Evolutionary conservation across 2,113 vertebrate species (phyloP).

Genomic region (Egretta garzetta): DNA sequence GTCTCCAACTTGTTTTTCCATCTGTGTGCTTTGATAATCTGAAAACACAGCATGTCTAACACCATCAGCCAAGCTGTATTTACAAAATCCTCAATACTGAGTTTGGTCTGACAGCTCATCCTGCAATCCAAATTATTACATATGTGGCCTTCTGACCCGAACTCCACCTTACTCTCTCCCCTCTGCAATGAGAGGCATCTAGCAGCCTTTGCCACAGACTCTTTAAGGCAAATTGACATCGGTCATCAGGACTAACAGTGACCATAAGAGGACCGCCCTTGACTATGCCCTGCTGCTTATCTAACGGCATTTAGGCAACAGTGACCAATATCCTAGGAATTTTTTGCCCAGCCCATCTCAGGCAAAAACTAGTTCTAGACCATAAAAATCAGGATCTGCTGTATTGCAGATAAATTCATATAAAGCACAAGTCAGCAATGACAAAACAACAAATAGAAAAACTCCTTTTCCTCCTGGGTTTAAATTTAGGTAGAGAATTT

Average conservation of each 20-base stretch:
- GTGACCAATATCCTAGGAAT: neutral
- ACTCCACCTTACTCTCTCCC: neutral
- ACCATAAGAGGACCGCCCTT: neutral
- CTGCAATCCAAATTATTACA: rapidly evolving
- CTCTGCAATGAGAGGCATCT: rapidly evolving
- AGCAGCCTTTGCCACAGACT: neutral
- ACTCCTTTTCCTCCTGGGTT: neutral
- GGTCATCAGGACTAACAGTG: neutral
- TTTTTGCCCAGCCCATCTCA: neutral
- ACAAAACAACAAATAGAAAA: neutral
- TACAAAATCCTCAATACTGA: neutral
- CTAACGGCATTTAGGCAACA: neutral
- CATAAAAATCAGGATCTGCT: neutral
- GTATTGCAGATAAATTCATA: neutral
- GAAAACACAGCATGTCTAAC: neutral
- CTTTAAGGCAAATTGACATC: neutral
- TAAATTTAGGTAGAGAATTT: neutral
- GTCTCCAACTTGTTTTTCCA: neutral
- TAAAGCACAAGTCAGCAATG: neutral
- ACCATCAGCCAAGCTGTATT: neutral
- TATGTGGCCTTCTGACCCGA: neutral
- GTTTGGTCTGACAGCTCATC: neutral
- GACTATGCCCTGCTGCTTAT: neutral
- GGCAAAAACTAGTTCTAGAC: neutral
- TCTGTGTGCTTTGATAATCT: neutral